A percentile compares a stretch with the other conserved stretches of the same genome.
phyloP scores from a whole-genome alignment of 2,113 vertebrate genomes.

The Prietella phreatophila region DNA sequence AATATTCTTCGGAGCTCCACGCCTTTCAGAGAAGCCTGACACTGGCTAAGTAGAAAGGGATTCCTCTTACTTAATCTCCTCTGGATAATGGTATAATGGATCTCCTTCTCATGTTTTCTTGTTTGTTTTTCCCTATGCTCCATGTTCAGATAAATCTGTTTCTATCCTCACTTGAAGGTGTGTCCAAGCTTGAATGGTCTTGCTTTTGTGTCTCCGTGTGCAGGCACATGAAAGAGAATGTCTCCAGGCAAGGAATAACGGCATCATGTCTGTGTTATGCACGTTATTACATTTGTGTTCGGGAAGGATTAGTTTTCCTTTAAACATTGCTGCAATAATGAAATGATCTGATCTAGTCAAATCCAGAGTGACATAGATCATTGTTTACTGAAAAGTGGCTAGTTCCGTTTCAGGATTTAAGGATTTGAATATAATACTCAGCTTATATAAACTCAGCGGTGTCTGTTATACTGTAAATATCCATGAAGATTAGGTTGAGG shows the following conservation, averaged over 20 bases:
- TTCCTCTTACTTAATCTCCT: background rate
- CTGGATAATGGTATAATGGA: background rate
- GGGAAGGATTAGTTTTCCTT: background rate
- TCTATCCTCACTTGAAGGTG: background rate
- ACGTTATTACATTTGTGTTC: background rate
- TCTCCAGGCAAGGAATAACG: background rate
- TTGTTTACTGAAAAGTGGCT: background rate
- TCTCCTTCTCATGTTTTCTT: background rate
- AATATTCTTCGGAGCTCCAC: background rate
- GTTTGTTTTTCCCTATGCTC: background rate
- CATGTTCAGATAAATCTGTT: constrained; percentile 1
- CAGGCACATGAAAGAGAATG: constrained; percentile 6
- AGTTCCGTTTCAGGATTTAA: background rate
- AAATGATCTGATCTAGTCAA: constrained; percentile 23
- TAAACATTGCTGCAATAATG: constrained; percentile 13
- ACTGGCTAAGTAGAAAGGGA: background rate
- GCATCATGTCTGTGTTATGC: background rate
- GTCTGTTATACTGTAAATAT: background rate
- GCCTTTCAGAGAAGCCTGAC: background rate
- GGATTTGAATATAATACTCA: background rate
- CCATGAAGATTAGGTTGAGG: background rate
- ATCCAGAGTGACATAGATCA: constrained; percentile 27
- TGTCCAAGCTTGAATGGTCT: constrained; percentile 3
- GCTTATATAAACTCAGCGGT: constrained; percentile 3
- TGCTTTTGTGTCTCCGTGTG: constrained; percentile 9